Conservation (phyloP, 2,797 vertebrate genomes). For the Macroramphosus scolopax region DNA sequence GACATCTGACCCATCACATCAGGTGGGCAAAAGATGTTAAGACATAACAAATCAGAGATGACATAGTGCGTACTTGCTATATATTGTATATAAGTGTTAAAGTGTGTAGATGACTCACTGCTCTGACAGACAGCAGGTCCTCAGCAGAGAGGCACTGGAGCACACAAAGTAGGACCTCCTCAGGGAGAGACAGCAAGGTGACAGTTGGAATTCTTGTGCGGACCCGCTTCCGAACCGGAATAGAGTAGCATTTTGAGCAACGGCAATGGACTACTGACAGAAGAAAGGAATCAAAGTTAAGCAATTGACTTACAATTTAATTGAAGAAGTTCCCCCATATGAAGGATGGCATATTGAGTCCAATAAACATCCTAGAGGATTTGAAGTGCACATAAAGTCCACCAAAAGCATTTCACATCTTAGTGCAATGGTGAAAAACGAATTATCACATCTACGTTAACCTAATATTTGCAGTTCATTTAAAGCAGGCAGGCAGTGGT, state of each 20-base stretch:
- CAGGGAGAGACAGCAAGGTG: conserved; percentile 87
- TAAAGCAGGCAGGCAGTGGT: conserved; percentile 1
- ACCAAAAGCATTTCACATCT: conserved; percentile 32
- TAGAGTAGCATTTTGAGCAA: conserved; percentile 91
- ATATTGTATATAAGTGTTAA: conserved; percentile 7
- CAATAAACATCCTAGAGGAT: neutral
- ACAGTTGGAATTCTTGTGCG: conserved; percentile 81
- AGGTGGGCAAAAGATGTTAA: conserved; percentile 17
- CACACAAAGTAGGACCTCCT: conserved; percentile 91
- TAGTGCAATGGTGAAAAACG: conserved; percentile 13
- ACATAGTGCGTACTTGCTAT: neutral
- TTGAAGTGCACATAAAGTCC: conserved; percentile 7
- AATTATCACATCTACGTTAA: conserved; percentile 49
- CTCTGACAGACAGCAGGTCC: conserved; percentile 89
- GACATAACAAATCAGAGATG: neutral
- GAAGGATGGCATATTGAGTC: neutral
- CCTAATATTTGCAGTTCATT: conserved; percentile 47
- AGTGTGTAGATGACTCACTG: conserved; percentile 79
- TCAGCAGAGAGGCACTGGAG: conserved; percentile 90
- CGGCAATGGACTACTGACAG: conserved; percentile 85
- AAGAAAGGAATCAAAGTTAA: neutral
- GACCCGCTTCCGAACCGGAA: conserved; percentile 84
- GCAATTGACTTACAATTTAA: neutral
- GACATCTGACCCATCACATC: neutral
- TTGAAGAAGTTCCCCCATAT: neutral